Evolutionary conservation across 2,113 vertebrate genomes (phyloP).

Genomic region (Bungarus multicinctus): DNA sequence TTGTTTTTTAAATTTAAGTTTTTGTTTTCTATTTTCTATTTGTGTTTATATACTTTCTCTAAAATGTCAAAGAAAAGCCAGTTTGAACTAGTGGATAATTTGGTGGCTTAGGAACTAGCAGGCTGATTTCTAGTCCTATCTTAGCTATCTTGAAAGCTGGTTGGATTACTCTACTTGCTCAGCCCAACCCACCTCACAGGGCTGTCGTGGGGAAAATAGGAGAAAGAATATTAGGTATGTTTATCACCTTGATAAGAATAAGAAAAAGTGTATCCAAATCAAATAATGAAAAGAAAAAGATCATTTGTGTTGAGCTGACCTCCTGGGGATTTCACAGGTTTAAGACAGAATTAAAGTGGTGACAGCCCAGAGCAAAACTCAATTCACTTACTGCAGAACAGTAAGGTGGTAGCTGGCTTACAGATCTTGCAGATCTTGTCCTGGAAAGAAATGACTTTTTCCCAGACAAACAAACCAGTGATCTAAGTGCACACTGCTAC

Average conservation of each 20-base stretch:
- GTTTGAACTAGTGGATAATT: neutral
- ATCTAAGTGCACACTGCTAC: neutral
- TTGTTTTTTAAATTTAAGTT: neutral
- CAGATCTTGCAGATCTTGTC: neutral
- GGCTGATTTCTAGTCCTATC: neutral
- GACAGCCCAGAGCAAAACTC: neutral
- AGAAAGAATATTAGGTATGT: neutral
- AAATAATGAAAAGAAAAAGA: neutral
- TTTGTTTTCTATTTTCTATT: neutral
- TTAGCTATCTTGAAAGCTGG: neutral
- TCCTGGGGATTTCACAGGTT: neutral
- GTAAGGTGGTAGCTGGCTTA: neutral
- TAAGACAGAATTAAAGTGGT: neutral
- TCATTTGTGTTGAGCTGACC: neutral
- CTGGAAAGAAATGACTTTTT: neutral
- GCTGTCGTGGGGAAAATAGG: neutral
- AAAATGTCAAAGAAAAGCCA: neutral
- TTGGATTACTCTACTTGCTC: neutral
- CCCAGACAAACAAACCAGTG: neutral
- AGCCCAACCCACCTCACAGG: neutral
- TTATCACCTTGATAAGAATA: neutral
- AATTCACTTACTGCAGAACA: neutral
- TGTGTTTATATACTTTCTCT: neutral
- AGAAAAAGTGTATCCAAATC: neutral
- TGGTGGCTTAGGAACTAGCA: neutral